Evolutionary conservation across 2,888 invertebrate genomes (phyloP), one percentile per base, ranked within the genome.

Genomic region (Cheilosia vernalis): DNA sequence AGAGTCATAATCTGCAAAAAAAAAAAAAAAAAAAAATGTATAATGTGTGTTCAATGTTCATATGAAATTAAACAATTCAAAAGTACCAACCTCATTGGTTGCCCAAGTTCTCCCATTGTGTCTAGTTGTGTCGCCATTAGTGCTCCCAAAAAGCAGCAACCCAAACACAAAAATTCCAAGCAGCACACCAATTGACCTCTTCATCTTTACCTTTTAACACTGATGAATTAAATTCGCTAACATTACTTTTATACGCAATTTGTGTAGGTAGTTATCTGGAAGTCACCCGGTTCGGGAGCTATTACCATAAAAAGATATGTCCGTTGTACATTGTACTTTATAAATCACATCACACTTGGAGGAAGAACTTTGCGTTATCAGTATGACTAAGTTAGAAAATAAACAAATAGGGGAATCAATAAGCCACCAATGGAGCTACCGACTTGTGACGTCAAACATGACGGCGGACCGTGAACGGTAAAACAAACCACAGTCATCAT

Each of bases 1-100:
- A 85, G 27, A 10, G 81, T 80, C 13, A 66, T 24, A 4, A 85
- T 49, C 84, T 84, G 42, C 10, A 30, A 63, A 17, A 17, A n/a
- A 67, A 17, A 58, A 6, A 40, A 40, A 17, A 17, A 17, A n/a
- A 67, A 13, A 58, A 7, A 40, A 40, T 15, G 17, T 15, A 13
- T 6, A 40, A 4, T 37, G 0, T 37, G 0, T 10, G 37, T 13
- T 13, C 37, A 33, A 7, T 30, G 2, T 7, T 9, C 13, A 40
- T 27, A 55, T 17, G 30, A 9, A 33, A 30, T 1, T 6, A 51
- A 51, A 19, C 19, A 47, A 17, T 9, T 19, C 3, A 9, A 19
- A 27, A 9, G 7, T 10, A 47, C 30, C 5, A 55, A 77, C 77
- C 77, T 77, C 77, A 19, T 69, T 53, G 15, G 13, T 69, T 10